Evolutionary conservation across 92 coral and sea anemone species (phyloP).

Genomic region (Micromussa lordhowensis): DNA sequence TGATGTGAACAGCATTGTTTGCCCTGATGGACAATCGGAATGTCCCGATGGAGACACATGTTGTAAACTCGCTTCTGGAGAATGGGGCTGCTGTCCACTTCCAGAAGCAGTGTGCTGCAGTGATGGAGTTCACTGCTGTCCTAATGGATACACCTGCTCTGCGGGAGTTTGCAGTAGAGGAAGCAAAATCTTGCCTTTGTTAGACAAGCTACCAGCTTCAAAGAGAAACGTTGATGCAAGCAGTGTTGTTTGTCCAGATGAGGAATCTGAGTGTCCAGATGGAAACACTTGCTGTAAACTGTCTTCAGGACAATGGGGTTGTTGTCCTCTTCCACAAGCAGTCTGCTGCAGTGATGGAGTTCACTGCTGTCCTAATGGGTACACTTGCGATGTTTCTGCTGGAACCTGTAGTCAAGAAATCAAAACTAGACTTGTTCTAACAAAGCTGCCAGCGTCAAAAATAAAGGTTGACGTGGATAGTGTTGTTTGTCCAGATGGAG

Average conservation of each 20-base stretch:
- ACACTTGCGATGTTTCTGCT: conserved; percentile 53
- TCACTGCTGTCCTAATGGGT: conserved; percentile 78
- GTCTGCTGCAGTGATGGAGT: conserved; percentile 74
- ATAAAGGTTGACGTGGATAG: not conserved
- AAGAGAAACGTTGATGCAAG: not conserved
- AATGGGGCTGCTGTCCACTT: conserved; percentile 67
- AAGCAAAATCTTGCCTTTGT: not conserved
- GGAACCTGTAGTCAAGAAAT: conserved; percentile 54
- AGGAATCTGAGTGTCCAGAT: conserved; percentile 40
- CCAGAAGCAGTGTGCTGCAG: conserved; percentile 72
- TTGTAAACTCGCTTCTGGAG: conserved; percentile 66
- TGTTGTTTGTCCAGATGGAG: conserved; percentile 72
- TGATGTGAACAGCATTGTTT: not conserved
- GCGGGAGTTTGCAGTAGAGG: not conserved
- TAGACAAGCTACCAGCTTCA: not conserved
- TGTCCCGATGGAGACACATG: conserved; percentile 64
- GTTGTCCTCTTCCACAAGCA: conserved; percentile 77
- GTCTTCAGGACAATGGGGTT: conserved; percentile 65
- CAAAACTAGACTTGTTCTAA: conserved; percentile 8
- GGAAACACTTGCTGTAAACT: conserved; percentile 69
- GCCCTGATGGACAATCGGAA: conserved; percentile 54
- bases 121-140: conserved; percentile 55
- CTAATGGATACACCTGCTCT: not conserved
- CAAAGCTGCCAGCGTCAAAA: conserved; percentile 43
- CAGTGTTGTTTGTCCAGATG: conserved; percentile 55